These are phyloP conservation scores for Mohoua ochrocephala DNA, from an alignment of 2,113 vertebrate species.

Conservation along the genomic window DNA sequence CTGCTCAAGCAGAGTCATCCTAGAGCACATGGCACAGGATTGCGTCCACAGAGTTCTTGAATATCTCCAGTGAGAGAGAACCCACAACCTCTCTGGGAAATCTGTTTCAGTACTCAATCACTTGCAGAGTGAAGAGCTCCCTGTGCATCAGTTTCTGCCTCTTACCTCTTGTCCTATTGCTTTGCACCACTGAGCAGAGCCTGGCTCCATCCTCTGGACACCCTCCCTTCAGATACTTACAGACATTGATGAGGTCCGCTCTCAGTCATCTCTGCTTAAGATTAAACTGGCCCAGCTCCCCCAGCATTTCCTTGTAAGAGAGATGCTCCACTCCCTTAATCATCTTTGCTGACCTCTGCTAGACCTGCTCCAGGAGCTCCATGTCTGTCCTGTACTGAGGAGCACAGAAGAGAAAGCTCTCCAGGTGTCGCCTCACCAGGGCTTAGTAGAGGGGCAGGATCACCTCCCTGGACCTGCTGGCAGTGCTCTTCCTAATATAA, in stretches of 20 bases:
- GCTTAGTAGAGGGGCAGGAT: background rate
- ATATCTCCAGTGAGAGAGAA: background rate
- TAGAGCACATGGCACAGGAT: background rate
- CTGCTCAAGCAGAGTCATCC: background rate
- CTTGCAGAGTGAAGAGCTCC: background rate
- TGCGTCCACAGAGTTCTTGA: background rate
- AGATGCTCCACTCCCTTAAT: background rate
- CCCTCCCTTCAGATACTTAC: background rate
- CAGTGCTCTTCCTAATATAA: background rate
- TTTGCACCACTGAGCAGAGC: background rate
- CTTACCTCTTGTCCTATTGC: too few species aligned
- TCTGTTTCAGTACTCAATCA: background rate
- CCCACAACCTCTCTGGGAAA: background rate
- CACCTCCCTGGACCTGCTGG: background rate
- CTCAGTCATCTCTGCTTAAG: background rate
- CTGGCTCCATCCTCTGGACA: background rate
- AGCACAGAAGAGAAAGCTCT: background rate
- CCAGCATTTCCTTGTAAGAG: background rate
- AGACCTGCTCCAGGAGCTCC: background rate
- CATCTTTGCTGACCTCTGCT: background rate
- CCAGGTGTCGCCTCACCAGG: accelerated
- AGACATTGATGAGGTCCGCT: background rate
- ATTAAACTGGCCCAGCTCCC: background rate
- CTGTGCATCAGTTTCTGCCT: background rate
- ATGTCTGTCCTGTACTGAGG: too few species aligned